Percentiles rank a stretch among this genome's conserved stretches.
phyloP scores from a whole-genome alignment of 2,113 vertebrate species.

The Salvelinus fontinalis region DNA sequence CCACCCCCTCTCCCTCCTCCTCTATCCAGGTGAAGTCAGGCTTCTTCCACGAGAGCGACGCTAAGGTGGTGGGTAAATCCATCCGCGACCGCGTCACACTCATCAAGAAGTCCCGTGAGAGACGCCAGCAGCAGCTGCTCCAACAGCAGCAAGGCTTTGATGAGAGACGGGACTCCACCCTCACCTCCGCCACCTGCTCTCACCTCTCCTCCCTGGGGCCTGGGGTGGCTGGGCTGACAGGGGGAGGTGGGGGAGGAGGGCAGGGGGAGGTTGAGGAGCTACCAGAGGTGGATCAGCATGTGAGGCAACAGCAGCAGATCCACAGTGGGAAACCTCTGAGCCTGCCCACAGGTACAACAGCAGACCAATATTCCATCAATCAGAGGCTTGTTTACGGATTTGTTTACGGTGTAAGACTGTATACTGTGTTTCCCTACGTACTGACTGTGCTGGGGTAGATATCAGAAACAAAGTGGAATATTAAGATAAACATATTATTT shows the following conservation, averaged over 20 bases:
- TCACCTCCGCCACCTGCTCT: conserved; percentile 54
- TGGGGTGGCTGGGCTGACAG: conserved; percentile 34
- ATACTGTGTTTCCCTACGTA: background rate
- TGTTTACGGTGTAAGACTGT: background rate
- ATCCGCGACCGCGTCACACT: conserved; percentile 86
- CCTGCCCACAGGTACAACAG: conserved; percentile 60
- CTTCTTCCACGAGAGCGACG: conserved; percentile 93
- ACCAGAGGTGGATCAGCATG: conserved; percentile 82
- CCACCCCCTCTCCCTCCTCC: background rate
- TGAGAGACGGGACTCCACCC: conserved; percentile 73
- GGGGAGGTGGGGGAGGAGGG: conserved; percentile 36
- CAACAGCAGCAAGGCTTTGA: conserved; percentile 59
- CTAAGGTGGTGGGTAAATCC: conserved; percentile 90
- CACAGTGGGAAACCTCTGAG: conserved; percentile 48
- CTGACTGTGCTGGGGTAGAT: background rate
- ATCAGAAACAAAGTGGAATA: too few relatives aligned
- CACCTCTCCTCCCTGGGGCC: conserved; percentile 65
- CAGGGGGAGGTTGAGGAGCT: conserved; percentile 77
- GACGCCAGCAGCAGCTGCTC: conserved; percentile 73
- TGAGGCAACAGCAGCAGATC: conserved; percentile 71
- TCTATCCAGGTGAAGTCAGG: conserved; percentile 85
- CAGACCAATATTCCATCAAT: background rate
- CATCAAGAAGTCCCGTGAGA: conserved; percentile 86
- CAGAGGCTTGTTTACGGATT: background rate
- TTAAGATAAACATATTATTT: too few relatives aligned